These are phyloP conservation scores for Hypotaenidia okinawae DNA, from an alignment of 2,797 vertebrate species.

Conservation along the genomic window DNA sequence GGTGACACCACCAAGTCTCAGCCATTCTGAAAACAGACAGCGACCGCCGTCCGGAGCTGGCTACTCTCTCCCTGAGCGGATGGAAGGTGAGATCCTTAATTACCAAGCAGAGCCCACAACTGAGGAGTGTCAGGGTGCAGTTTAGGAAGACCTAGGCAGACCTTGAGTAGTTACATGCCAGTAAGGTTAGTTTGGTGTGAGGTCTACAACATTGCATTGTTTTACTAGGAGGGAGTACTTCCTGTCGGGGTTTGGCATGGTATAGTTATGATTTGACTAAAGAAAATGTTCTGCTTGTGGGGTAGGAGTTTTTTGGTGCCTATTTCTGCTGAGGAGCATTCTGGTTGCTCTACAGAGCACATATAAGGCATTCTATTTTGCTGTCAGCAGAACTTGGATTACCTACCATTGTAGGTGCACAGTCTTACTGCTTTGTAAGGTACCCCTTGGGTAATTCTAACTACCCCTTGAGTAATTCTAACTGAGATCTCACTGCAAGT, in stretches of 20 bases:
- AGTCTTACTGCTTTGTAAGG: neutral
- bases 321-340: neutral
- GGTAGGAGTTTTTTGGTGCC: neutral
- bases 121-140: neutral
- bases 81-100: conserved; percentile 85
- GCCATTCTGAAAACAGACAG: conserved; percentile 90
- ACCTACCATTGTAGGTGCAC: neutral
- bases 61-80: conserved; percentile 85
- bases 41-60: conserved; percentile 84
- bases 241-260: neutral
- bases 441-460: neutral
- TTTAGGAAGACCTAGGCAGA: neutral
- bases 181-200: neutral
- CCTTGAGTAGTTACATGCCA: fast-evolving
- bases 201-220: neutral
- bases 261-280: neutral
- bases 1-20: conserved; percentile 93
- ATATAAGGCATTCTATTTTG: neutral
- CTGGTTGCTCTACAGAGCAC: neutral
- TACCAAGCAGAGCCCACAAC: fast-evolving
- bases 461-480: neutral
- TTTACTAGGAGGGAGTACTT: neutral
- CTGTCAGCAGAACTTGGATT: neutral
- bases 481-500: neutral
- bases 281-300: neutral